A percentile compares a stretch with the other conserved stretches of the same genome.
Evolutionary conservation across 1,140 invertebrate genomes (phyloP).

Genomic region (Stenopsyche tienmushanensis): DNA sequence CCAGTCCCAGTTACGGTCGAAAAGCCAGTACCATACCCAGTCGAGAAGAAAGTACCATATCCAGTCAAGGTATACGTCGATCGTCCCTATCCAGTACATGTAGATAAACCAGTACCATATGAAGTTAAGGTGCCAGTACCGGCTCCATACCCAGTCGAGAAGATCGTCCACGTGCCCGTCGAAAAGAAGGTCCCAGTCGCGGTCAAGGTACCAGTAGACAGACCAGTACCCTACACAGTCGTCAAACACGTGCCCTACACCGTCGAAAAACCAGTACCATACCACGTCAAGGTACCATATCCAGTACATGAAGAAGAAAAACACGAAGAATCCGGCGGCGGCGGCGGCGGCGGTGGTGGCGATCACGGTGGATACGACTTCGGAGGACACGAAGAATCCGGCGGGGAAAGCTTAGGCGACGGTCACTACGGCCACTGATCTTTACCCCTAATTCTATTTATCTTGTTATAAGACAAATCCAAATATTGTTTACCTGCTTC

Average conservation of each 20-base stretch:
- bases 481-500: constrained; percentile 36
- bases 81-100: constrained; percentile 61
- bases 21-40: constrained; percentile 64
- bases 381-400: constrained; percentile 41
- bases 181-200: constrained; percentile 62
- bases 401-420: constrained; percentile 36
- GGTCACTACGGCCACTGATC: constrained; percentile 37
- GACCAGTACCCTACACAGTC: constrained; percentile 58
- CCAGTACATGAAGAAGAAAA: constrained; percentile 55
- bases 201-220: constrained; percentile 62
- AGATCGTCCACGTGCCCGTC: constrained; percentile 60
- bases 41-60: constrained; percentile 62
- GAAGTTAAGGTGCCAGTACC: constrained; percentile 61
- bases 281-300: constrained; percentile 57
- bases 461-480: constrained; percentile 40
- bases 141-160: constrained; percentile 60
- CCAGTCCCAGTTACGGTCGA: constrained; percentile 60
- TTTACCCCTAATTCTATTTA: constrained; percentile 36
- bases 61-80: constrained; percentile 63
- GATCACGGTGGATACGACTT: constrained; percentile 44
- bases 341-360: constrained; percentile 43
- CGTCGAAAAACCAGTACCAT: constrained; percentile 62
- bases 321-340: constrained; percentile 45
- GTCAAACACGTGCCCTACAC: constrained; percentile 65
- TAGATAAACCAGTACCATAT: constrained; percentile 60